These are phyloP conservation scores for Hippocampus comes DNA, from an alignment of 2,113 vertebrate genomes.

Conservation along the genomic window DNA sequence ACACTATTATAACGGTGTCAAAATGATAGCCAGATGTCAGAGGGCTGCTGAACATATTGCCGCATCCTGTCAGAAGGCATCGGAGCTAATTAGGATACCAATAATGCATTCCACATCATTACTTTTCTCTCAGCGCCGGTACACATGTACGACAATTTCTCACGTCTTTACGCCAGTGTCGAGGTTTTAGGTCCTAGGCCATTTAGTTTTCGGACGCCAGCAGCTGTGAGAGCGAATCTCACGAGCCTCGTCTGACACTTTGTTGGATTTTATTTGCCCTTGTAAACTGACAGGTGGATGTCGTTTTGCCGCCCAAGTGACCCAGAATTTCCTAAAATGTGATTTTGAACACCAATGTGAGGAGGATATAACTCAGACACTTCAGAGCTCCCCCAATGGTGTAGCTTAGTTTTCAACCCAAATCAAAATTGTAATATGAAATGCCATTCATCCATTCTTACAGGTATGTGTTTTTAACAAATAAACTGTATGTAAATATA, in stretches of 20 bases:
- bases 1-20: background rate
- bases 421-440: too few relatives aligned
- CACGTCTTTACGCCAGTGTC: background rate
- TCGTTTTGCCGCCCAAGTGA: background rate
- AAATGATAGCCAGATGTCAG: slow-evolving; percentile 8
- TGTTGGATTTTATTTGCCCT: background rate
- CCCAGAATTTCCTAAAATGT: background rate
- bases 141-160: background rate
- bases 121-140: background rate
- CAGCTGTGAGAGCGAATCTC: background rate
- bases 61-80: background rate
- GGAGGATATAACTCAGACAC: background rate
- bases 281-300: background rate
- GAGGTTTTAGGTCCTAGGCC: background rate
- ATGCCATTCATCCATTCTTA: too few relatives aligned
- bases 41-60: background rate
- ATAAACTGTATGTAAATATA: too few relatives aligned
- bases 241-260: background rate
- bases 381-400: background rate
- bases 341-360: background rate
- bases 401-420: background rate
- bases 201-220: background rate
- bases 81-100: background rate
- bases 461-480: too few relatives aligned
- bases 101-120: slow-evolving; percentile 1